Conservation (phyloP, 92 coral and sea anemone species). For the Epizoanthus stellaris region DNA sequence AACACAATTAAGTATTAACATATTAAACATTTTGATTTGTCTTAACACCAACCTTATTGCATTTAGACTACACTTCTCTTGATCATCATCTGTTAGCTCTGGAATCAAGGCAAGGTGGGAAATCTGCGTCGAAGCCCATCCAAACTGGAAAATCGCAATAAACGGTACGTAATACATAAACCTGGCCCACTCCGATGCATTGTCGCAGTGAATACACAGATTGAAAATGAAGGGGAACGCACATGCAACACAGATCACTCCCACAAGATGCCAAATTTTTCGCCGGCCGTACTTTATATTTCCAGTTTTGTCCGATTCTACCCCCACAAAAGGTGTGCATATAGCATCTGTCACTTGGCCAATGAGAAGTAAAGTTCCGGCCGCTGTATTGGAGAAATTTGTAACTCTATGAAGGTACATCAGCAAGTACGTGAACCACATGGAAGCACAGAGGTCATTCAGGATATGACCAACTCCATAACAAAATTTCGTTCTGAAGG, state of each 20-base stretch:
- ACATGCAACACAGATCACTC: constrained; percentile 76
- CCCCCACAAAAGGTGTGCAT: constrained; percentile 90
- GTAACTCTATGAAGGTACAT: constrained; percentile 91
- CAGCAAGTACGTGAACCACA: constrained; percentile 94
- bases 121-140: constrained; percentile 98
- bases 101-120: constrained; percentile 95
- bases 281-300: constrained; percentile 80
- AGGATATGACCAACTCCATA: constrained; percentile 93
- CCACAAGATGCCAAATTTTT: constrained; percentile 94
- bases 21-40: too few relatives aligned
- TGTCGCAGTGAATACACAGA: constrained; percentile 77
- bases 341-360: constrained; percentile 98
- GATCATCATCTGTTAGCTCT: constrained; percentile 77
- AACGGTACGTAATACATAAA: constrained; percentile 88
- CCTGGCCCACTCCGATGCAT: constrained; percentile 73
- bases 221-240: constrained; percentile 93
- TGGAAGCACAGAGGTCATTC: constrained; percentile 95
- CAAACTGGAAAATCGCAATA: constrained; percentile 91
- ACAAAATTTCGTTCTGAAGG: constrained; percentile 83
- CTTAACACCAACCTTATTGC: constrained; percentile 77
- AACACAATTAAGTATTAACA: too few relatives aligned
- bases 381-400: constrained; percentile 72
- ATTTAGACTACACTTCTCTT: constrained; percentile 86
- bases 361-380: constrained; percentile 82
- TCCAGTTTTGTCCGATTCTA: constrained; percentile 89